Percentiles rank a stretch among this genome's conserved stretches.
Conservation (phyloP, 2,888 invertebrate species). For the Harmothoe impar region DNA sequence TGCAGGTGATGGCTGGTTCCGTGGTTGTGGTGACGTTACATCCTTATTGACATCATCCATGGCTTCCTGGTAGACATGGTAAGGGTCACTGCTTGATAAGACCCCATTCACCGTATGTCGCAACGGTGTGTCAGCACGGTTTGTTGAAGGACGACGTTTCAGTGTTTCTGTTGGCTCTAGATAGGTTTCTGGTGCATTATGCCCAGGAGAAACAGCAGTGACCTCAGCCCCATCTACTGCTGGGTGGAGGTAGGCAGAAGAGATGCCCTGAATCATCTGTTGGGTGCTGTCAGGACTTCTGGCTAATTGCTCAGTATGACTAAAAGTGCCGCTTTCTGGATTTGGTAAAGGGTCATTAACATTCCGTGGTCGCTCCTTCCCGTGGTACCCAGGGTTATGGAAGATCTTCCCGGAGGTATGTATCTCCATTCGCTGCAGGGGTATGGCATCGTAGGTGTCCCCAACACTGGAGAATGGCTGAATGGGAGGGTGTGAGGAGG, state of each 20-base stretch:
- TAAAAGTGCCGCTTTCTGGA: not conserved
- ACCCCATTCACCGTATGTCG: not conserved
- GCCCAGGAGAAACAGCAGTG: not conserved
- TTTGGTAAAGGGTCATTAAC: not conserved
- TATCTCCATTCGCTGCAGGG: not conserved
- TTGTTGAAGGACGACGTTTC: not conserved
- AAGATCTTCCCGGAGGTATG: not conserved
- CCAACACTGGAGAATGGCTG: not conserved
- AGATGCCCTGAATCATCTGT: not conserved
- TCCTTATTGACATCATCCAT: not conserved
- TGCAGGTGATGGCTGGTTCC: not conserved
- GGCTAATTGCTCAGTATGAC: not conserved
- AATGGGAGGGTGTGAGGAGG: not conserved
- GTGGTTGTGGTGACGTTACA: not conserved
- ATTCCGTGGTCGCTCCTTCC: not conserved
- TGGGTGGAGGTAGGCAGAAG: not conserved
- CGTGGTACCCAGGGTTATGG: not conserved
- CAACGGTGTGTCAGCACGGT: not conserved
- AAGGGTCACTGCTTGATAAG: not conserved
- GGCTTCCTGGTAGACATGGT: constrained; percentile 12
- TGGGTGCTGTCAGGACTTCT: not conserved
- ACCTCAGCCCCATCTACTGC: not conserved
- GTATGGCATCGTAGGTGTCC: constrained; percentile 19
- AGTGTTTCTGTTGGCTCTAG: not conserved
- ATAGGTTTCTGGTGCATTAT: not conserved